Evolutionary conservation across 2,113 vertebrate genomes (phyloP), one percentile per base, ranked within the genome.

Genomic region (Petromus typicus): DNA sequence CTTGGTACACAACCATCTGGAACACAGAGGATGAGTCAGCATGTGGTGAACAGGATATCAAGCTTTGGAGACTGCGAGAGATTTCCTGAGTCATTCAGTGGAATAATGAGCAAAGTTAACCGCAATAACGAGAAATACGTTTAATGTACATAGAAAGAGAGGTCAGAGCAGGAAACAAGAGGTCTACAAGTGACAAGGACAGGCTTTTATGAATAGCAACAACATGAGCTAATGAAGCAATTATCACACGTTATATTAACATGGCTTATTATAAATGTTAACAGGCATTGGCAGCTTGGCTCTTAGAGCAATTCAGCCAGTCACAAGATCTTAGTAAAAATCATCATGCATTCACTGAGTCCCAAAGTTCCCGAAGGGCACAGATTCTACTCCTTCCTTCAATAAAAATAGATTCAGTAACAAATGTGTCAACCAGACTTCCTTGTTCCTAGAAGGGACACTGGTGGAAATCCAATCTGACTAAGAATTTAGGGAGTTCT

Each of bases 1-100:
- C 69, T 81, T 80, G 63, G 92, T 96, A 84, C 88, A 97, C 90
- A 96, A 85, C 97, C 95, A 96, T 96, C 96, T 97, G 96, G 95
- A 97, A 90, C 75, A 93, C 78, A 92, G 88, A 95, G 69, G 64
- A 43, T 73, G 61, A 93, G 32, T 63, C 51, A 13, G 43, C 14
- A 0, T 40, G 40, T 45, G n/a, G 61, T 20, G 6, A 83, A 84
- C 61, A 76, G 63, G 90, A 66, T 61, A 85, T 32, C 25, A 54
- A 37, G 43, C 66, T 81, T 73, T 45, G 10, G 88, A 87, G 93
- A 92, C 54, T 30, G 43, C 63, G 34, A 69, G 86, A 90, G 87
- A 94, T 90, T 73, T 51, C 78, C 56, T 69, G 30, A 93, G 82
- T 86, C 22, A 16, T 86, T 86, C 76, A 88, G 63, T 67, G 37